Conservation (phyloP, 2,888 invertebrate species). For the Himalopsyche anomala region DNA sequence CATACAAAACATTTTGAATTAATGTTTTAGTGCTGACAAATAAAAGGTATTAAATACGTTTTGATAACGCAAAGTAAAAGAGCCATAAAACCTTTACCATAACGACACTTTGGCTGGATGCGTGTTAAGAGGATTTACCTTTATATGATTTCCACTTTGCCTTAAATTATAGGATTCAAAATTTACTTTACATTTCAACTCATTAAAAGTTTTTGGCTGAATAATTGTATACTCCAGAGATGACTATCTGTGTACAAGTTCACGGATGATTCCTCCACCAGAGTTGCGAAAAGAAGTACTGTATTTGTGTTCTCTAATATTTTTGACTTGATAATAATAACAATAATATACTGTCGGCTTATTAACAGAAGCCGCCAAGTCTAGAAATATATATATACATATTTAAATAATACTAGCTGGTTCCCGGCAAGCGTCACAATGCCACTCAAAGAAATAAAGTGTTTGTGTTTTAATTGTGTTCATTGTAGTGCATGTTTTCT, state of each 20-base stretch:
- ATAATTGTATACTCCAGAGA: conserved; percentile 20
- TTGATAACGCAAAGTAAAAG: conserved; percentile 21
- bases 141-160: conserved; percentile 27
- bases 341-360: too few relatives aligned
- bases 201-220: conserved; percentile 41
- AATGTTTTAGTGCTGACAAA: not conserved
- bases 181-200: conserved; percentile 10
- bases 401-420: too few relatives aligned
- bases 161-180: conserved; percentile 40
- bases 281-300: not conserved
- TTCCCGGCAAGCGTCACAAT: too few relatives aligned
- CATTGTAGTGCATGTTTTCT: too few relatives aligned
- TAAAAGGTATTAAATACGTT: conserved; percentile 7
- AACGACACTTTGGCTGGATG: conserved; percentile 25
- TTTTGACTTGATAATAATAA: not conserved
- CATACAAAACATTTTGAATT: conserved; percentile 11
- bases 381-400: too few relatives aligned
- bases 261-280: not conserved
- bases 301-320: not conserved
- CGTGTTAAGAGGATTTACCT: conserved; percentile 38
- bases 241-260: not conserved
- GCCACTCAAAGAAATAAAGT: too few relatives aligned
- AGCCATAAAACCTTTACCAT: not conserved
- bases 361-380: too few relatives aligned
- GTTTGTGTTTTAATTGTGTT: too few relatives aligned